Conservation (phyloP, 53 echinoderm and acorn worm species). For the Echinarachnius parma region DNA sequence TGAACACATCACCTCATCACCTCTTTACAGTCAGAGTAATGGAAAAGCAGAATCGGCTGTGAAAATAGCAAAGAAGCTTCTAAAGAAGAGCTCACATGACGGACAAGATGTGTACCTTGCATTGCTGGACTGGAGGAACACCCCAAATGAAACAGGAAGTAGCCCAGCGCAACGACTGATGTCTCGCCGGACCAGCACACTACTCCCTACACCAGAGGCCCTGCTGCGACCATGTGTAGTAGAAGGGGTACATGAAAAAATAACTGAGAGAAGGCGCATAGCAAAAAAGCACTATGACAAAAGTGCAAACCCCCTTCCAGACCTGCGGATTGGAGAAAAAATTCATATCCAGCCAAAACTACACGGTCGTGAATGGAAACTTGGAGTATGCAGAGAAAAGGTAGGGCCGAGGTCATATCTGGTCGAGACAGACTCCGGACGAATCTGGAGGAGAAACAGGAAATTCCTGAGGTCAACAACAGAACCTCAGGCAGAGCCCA, state of each 20-base stretch:
- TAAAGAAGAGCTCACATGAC: slow-evolving; percentile 35
- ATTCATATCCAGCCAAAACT: no score
- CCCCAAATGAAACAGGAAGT: slow-evolving; percentile 33
- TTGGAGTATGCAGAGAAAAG: no score
- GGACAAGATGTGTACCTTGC: slow-evolving; percentile 45
- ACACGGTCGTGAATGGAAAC: no score
- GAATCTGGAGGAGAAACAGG: no score
- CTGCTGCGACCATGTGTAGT: slow-evolving; percentile 48
- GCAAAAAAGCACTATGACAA: slow-evolving; percentile 53
- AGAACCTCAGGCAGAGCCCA: no score
- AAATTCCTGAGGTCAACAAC: no score
- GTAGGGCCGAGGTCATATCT: no score
- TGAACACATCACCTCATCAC: slow-evolving; percentile 52
- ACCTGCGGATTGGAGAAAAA: no score
- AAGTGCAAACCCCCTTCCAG: no score
- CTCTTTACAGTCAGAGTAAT: slow-evolving; percentile 48
- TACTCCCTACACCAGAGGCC: slow-evolving; percentile 50
- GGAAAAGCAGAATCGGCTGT: slow-evolving; percentile 48
- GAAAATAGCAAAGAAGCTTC: slow-evolving; percentile 54
- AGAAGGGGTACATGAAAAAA: slow-evolving; percentile 30
- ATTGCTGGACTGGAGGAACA: slow-evolving; percentile 56
- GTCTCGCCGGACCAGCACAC: slow-evolving; percentile 42
- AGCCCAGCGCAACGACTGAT: slow-evolving; percentile 59
- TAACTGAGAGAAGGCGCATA: slow-evolving; percentile 25
- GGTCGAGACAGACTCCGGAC: no score